phyloP scores from a whole-genome alignment of 2,888 invertebrate species.

The Zele albiditarsus region DNA sequence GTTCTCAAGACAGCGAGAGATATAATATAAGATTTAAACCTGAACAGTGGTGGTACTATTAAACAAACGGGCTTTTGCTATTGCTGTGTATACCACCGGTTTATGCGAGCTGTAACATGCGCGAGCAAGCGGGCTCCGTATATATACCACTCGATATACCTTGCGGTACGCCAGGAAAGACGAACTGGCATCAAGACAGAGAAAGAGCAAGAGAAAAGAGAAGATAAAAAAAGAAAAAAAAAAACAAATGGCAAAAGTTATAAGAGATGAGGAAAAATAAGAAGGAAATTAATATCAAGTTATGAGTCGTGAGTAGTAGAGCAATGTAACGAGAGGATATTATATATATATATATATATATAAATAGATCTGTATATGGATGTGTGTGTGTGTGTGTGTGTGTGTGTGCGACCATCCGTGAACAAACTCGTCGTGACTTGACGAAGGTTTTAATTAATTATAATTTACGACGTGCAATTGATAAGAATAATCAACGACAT shows the following conservation, averaged over 20 bases:
- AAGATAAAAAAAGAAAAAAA: constrained; percentile 19
- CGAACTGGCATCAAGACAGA: constrained; percentile 24
- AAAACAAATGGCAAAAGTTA: constrained; percentile 14
- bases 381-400: neutral
- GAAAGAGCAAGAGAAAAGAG: constrained; percentile 23
- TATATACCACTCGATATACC: constrained; percentile 22
- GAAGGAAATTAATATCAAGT: constrained; percentile 36
- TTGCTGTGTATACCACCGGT: constrained; percentile 16
- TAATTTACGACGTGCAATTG: constrained; percentile 29
- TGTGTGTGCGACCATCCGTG: constrained; percentile 37
- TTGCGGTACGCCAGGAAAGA: constrained; percentile 38
- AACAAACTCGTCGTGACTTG: constrained; percentile 39
- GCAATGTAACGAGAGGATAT: neutral
- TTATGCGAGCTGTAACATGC: neutral
- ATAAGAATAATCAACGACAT: constrained; percentile 33
- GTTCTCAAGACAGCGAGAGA: neutral
- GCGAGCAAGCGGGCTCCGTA: constrained; percentile 21
- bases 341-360: neutral
- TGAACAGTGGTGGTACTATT: constrained; percentile 25
- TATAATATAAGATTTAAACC: constrained; percentile 12
- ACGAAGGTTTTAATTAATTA: constrained; percentile 39
- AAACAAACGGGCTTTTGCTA: constrained; percentile 32
- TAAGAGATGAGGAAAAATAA: constrained; percentile 30
- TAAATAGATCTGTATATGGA: neutral
- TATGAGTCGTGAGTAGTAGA: constrained; percentile 21